Conservation (phyloP, 1,140 invertebrate genomes). For the Melanaphis sacchari region DNA sequence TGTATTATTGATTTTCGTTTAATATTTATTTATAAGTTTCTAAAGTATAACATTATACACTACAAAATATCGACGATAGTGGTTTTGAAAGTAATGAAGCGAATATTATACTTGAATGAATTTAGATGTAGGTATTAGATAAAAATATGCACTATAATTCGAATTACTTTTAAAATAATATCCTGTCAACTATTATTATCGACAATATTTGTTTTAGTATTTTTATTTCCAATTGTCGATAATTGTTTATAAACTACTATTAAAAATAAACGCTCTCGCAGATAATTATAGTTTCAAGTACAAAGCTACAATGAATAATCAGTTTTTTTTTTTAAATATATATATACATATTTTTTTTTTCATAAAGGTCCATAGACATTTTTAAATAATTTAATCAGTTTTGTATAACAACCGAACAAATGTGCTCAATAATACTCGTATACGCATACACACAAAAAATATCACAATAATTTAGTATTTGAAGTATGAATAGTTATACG, state of each 20-base stretch:
- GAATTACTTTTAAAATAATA: not conserved
- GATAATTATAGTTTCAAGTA: not conserved
- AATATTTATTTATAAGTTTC: constrained; percentile 1
- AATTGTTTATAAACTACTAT: not conserved
- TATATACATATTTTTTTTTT: too few species aligned
- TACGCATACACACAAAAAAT: not conserved
- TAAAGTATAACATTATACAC: not conserved
- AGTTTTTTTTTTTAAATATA: too few species aligned
- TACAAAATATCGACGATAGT: not conserved
- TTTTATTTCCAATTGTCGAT: not conserved
- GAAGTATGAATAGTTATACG: not conserved
- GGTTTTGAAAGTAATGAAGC: not conserved
- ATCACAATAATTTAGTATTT: not conserved
- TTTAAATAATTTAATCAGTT: not conserved
- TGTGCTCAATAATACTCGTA: not conserved
- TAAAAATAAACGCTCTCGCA: too few species aligned
- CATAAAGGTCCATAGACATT: not conserved
- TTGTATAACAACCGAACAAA: not conserved
- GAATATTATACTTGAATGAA: not conserved
- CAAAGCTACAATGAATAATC: not conserved
- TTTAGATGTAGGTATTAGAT: not conserved
- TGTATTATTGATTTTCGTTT: not conserved
- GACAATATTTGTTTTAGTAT: not conserved
- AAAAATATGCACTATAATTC: not conserved
- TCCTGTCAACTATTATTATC: not conserved